phyloP scores from a whole-genome alignment of 2,113 vertebrate genomes.

The Tylochromis polylepis region DNA sequence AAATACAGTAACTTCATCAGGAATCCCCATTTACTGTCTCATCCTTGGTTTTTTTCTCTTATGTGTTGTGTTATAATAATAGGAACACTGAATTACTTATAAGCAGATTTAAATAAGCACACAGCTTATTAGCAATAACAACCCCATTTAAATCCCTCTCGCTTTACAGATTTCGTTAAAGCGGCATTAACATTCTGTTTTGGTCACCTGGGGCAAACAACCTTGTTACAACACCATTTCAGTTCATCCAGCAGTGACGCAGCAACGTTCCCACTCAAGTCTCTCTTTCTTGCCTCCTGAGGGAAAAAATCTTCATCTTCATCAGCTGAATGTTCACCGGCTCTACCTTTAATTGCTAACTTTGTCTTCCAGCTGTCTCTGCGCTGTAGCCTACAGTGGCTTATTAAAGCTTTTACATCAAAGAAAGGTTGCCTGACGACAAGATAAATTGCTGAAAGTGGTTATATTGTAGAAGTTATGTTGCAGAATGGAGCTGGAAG shows the following conservation, averaged over 20 bases:
- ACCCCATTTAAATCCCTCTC: background rate
- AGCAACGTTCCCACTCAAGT: background rate
- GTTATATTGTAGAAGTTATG: background rate
- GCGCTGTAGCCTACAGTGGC: background rate
- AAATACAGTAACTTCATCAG: background rate
- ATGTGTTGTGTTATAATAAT: background rate
- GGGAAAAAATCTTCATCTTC: background rate
- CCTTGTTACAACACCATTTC: background rate
- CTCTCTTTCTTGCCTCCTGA: background rate
- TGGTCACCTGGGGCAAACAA: background rate
- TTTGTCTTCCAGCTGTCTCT: background rate
- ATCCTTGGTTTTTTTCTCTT: background rate
- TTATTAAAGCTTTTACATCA: background rate
- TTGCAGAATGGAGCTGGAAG: background rate
- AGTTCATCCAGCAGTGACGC: background rate
- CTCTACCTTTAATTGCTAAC: background rate
- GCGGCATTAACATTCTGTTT: background rate
- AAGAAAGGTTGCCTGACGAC: background rate
- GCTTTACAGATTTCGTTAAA: background rate
- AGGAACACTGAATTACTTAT: background rate
- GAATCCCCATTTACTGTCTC: background rate
- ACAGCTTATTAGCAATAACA: background rate
- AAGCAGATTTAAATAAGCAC: background rate
- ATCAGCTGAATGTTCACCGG: background rate
- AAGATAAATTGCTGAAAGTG: background rate